A percentile compares a stretch with the other conserved stretches of the same genome.
phyloP scores from a whole-genome alignment of 2,797 vertebrate genomes.

The Rachycentron canadum region DNA sequence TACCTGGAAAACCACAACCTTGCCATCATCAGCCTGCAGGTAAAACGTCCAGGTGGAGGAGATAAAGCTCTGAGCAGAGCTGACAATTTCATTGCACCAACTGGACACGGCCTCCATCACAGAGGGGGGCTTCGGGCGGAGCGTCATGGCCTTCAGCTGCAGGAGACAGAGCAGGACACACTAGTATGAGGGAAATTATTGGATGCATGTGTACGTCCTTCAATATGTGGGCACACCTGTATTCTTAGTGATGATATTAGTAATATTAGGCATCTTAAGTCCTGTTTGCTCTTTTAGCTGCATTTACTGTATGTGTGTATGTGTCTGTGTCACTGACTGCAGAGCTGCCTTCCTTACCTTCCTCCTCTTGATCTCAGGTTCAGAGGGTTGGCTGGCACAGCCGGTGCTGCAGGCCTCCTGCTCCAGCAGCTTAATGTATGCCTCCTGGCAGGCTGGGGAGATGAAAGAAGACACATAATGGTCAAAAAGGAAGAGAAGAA shows the following conservation, averaged over 20 bases:
- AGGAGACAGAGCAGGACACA: slow-evolving; percentile 14
- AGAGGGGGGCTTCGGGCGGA: slow-evolving; percentile 84
- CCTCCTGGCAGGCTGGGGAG: slow-evolving; percentile 91
- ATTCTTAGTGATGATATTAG: slow-evolving; percentile 1
- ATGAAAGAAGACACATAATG: slow-evolving; percentile 19
- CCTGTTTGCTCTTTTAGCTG: slow-evolving; percentile 1
- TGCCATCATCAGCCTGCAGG: slow-evolving; percentile 95
- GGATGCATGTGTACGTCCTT: slow-evolving; percentile 7
- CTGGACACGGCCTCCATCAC: slow-evolving; percentile 91
- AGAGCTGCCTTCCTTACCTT: slow-evolving; percentile 82
- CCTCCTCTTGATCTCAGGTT: slow-evolving; percentile 88
- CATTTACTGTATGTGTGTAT: slow-evolving; percentile 4
- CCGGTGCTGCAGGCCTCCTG: slow-evolving; percentile 92
- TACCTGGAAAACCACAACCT: slow-evolving; percentile 97
- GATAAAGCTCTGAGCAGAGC: slow-evolving; percentile 96
- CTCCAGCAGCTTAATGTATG: slow-evolving; percentile 89
- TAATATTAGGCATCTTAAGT: not conserved
- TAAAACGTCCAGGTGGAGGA: slow-evolving; percentile 99
- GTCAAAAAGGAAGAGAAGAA: not conserved
- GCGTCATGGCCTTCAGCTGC: slow-evolving; percentile 86
- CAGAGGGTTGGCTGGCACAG: slow-evolving; percentile 90
- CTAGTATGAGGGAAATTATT: not conserved
- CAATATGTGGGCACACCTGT: not conserved
- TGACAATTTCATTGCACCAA: slow-evolving; percentile 95
- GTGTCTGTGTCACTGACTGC: slow-evolving; percentile 1